Percentiles rank a stretch among this genome's conserved stretches.
phyloP scores from a whole-genome alignment of 2,888 invertebrate species.

The Steinernema scapterisci region DNA sequence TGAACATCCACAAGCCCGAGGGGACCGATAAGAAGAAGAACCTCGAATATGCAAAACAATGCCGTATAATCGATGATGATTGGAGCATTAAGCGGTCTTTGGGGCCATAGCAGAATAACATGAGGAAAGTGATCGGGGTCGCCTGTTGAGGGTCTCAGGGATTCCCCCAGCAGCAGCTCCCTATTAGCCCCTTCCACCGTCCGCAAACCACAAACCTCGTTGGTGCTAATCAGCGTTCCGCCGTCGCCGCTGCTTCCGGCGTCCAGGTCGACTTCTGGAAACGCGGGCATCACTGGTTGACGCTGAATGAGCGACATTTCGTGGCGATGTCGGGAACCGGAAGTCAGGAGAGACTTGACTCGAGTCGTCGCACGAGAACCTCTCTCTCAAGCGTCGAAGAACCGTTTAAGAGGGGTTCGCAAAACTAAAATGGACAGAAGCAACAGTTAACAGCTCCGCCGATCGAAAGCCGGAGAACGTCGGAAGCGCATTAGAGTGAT shows the following conservation, averaged over 20 bases:
- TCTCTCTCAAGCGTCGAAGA: background rate
- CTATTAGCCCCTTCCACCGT: background rate
- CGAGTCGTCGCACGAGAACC: background rate
- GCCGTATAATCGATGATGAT: conserved; percentile 9
- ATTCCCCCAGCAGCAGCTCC: no score
- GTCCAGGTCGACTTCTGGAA: conserved; percentile 55
- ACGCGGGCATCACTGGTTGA: conserved; percentile 24
- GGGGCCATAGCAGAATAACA: no score
- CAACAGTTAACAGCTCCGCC: background rate
- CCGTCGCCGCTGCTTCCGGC: conserved; percentile 64
- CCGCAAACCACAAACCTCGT: conserved; percentile 45
- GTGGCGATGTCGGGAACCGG: conserved; percentile 7
- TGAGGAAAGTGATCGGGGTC: background rate
- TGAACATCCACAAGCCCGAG: no score
- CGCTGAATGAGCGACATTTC: conserved; percentile 29
- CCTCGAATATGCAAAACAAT: conserved; percentile 25
- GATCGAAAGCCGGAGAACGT: no score
- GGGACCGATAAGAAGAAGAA: background rate
- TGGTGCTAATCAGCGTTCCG: conserved; percentile 50
- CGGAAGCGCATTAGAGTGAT: background rate
- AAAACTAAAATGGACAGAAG: background rate
- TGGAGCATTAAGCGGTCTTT: background rate
- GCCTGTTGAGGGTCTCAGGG: background rate
- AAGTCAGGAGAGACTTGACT: background rate
- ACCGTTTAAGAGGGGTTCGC: background rate